A percentile compares a stretch with the other conserved stretches of the same genome.
phyloP scores from a whole-genome alignment of 1,140 invertebrate species.

The Drosophila equinoxialis region DNA sequence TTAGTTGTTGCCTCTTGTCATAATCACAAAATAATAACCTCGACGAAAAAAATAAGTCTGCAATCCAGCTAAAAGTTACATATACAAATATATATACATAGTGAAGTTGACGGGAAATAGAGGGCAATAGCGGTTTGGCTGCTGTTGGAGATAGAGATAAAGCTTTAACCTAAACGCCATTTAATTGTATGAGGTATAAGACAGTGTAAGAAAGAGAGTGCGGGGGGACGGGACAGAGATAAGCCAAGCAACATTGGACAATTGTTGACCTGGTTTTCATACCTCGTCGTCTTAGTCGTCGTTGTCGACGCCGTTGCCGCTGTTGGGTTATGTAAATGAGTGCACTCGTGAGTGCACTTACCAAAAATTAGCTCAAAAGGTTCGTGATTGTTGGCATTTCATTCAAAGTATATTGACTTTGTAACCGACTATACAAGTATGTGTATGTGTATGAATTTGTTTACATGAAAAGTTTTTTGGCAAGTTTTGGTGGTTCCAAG shows the following conservation, averaged over 20 bases:
- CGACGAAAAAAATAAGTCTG: constrained; percentile 25
- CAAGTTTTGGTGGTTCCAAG: too few relatives aligned
- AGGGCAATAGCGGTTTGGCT: constrained; percentile 41
- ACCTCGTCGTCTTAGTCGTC: background rate
- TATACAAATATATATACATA: constrained; percentile 9
- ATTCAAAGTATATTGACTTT: constrained; percentile 31
- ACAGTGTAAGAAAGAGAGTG: background rate
- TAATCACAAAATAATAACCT: constrained; percentile 67
- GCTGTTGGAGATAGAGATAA: constrained; percentile 41
- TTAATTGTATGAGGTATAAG: constrained; percentile 45
- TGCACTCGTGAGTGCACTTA: constrained; percentile 65
- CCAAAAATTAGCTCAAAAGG: constrained; percentile 49
- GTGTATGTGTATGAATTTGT: background rate
- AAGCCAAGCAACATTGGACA: constrained; percentile 53
- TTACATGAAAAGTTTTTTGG: background rate
- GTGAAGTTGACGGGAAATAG: constrained; percentile 48
- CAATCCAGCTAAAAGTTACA: constrained; percentile 36
- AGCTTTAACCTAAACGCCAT: constrained; percentile 57
- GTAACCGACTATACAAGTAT: background rate
- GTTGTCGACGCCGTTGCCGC: background rate
- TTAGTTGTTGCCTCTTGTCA: constrained; percentile 31
- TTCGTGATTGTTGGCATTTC: constrained; percentile 27
- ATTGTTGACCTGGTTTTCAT: constrained; percentile 61
- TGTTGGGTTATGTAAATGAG: constrained; percentile 58
- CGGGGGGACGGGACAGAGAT: background rate